Evolutionary conservation across 1,140 invertebrate genomes (phyloP), one percentile per base, ranked within the genome.

Genomic region (Eufriesea mexicana): DNA sequence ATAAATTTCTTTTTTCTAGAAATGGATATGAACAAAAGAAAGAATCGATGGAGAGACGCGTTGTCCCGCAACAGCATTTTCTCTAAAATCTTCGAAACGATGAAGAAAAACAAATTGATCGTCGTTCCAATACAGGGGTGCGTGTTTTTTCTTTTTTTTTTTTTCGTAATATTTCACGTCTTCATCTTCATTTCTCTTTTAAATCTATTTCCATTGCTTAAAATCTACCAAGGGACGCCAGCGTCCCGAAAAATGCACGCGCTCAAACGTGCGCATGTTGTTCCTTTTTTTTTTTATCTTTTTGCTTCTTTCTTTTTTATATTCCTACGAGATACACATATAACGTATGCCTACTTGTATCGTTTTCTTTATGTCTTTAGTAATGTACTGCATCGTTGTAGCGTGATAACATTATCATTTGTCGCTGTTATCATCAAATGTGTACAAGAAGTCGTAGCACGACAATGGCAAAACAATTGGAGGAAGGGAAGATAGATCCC

Each of bases 191-290:
- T 35, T 74, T 73, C 23, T 16, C 10, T 2, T 75, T 74, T 64
- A 79, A 87, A 74, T 55, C 82, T 86, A 86, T 61, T 89, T 79
- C 89, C 77, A 66, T 88, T 64, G 61, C 76, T 93, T 91, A 92
- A 67, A 42, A 78, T 54, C 79, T 93, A 92, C 85, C 8, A 86
- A 91, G 83, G 83, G 88, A 81, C 92, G 92, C 92, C 92, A 92
- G 92, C 92, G 79, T 89, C 89, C 83, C 83, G 47, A 45, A 59
- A 45, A 64, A 70, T 23, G 55, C 67, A 78, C 62, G 73, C 79
- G 74, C 79, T 28, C 54, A 68, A 62, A 80, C 78, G 78, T 61
- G 79, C 45, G 7, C 6, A 25, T 75, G 42, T 74, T 82, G 2
- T 55, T 45, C 49, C 18, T 49, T n/a, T 75, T 18, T 66, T 71